Base-by-base conservation (phyloP, 2,888 invertebrate species). In the Micropterix aruncella region DNA sequence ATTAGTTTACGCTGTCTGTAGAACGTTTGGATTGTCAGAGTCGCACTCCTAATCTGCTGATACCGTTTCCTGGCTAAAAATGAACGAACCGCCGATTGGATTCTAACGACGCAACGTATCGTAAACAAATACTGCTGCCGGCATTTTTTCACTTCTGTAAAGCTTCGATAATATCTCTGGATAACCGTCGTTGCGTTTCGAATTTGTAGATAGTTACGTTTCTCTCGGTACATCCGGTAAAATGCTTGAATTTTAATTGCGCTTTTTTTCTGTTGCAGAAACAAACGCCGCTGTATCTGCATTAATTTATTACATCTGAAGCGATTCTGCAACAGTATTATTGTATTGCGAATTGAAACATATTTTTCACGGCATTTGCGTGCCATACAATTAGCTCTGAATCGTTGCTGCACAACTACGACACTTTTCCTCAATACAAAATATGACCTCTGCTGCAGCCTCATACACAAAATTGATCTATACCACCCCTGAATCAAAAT, bases 141-240 rank as follows among this genome's bases (percentile, higher is more conserved):
- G 4, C 39, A 27, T 17, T 18, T 16, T 44, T 37, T 52, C 3
- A 55, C 54, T 40, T 60, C 47, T 52, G 53, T 59, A 42, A 59
- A 60, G 15, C 59, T 63, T 12, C 70, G 64, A 51, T 65, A 66
- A 19, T 55, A 55, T 16, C 55, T 56, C 52, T 77, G 75, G 47
- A 74, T 47, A 17, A 46, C 17, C 2, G 56, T 48, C 2, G 62
- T 53, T 14, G 58, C 60, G 16, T 56, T 51, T 47, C 52, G 56
- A 19, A 59, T 49, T 44, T 50, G 43, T 7, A 52, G 42, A 49
- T 53, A 61, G 52, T 54, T 50, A 47, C 60, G 62, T 37, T 60
- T 59, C 40, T 50, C 44, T 12, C 57, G 51, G 16, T 55, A 52
- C 62, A 60, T 65, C 36, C 71, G 62, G 47, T 62, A 59, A 9